Evolutionary conservation across 92 coral and sea anemone genomes (phyloP).

Genomic region (Parazoanthus atlanticus): DNA sequence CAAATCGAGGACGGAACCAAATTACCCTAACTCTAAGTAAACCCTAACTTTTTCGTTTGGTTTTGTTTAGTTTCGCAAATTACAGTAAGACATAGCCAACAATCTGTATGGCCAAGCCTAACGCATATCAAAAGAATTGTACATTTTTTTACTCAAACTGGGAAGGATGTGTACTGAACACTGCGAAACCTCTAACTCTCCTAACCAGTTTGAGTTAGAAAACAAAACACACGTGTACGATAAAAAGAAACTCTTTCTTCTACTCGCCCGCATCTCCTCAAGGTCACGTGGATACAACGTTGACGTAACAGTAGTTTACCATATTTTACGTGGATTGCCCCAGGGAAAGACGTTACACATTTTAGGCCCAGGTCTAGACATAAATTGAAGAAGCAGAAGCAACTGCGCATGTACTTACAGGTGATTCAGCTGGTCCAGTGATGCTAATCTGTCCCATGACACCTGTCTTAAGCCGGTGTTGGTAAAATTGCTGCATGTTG

Average conservation of each 20-base stretch:
- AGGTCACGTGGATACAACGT: no score
- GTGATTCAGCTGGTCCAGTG: constrained; percentile 9
- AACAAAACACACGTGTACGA: no score
- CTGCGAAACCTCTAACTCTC: no score
- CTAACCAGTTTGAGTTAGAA: no score
- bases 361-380: not conserved
- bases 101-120: no score
- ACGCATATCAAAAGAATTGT: no score
- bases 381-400: not conserved
- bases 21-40: no score
- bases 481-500: constrained; percentile 15
- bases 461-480: constrained; percentile 11
- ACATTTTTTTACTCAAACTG: no score
- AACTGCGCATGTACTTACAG: constrained; percentile 14
- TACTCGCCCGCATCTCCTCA: no score
- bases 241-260: no score
- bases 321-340: not conserved
- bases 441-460: constrained; percentile 12
- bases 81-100: not conserved
- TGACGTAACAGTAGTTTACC: not conserved
- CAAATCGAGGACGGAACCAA: not conserved
- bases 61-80: not conserved
- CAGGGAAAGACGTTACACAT: not conserved
- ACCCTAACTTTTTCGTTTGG: not conserved
- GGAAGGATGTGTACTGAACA: no score